A percentile compares a stretch with the other conserved stretches of the same genome.
Conservation (phyloP, 2,113 vertebrate species). For the Cairina moschata region DNA sequence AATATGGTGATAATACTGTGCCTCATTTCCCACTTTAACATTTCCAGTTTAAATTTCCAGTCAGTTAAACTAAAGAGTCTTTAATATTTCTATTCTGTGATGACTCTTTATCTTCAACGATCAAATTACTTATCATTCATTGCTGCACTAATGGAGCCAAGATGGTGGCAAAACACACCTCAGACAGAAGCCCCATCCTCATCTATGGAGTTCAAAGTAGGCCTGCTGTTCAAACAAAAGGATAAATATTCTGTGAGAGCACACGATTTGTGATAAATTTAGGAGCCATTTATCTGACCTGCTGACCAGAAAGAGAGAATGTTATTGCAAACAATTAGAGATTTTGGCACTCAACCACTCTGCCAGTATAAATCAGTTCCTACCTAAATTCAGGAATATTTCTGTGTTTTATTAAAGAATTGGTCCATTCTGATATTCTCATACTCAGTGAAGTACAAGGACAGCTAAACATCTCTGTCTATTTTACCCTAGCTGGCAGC, state of each 20-base stretch:
- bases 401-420: background rate
- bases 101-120: constrained; percentile 1
- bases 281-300: background rate
- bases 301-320: background rate
- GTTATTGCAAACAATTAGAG: background rate
- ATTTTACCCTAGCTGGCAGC: background rate
- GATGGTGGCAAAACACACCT: background rate
- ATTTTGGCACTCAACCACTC: background rate
- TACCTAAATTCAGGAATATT: background rate
- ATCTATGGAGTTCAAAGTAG: background rate
- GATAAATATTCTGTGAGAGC: background rate
- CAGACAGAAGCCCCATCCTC: background rate
- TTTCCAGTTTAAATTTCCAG: constrained; percentile 28
- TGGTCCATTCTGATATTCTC: background rate
- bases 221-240: background rate
- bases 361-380: background rate
- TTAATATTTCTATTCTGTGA: constrained; percentile 22
- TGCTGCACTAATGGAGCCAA: background rate
- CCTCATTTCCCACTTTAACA: constrained; percentile 5
- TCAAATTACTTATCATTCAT: constrained; percentile 6
- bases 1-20: background rate
- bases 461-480: background rate
- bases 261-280: background rate
- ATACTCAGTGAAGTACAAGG: background rate
- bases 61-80: background rate